These are phyloP conservation scores for Ascaphus truei DNA, from an alignment of 2,113 vertebrate species.

Conservation along the genomic window DNA sequence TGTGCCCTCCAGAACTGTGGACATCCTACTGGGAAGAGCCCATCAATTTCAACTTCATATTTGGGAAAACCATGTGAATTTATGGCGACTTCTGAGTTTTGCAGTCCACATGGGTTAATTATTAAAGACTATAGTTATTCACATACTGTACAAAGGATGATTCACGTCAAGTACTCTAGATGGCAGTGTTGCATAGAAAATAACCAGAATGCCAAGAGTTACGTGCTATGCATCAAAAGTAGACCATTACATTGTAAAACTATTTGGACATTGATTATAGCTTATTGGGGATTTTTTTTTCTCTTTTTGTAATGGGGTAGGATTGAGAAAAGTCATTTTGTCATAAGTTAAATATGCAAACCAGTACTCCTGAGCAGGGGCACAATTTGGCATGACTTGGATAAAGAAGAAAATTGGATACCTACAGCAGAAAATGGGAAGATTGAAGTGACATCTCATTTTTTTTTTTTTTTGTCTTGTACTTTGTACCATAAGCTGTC, in stretches of 20 bases:
- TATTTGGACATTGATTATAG: conserved; percentile 66
- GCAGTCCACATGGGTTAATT: conserved; percentile 59
- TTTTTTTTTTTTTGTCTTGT: no score
- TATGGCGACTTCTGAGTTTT: conserved; percentile 49
- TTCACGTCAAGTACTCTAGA: conserved; percentile 71
- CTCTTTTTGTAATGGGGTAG: conserved; percentile 64
- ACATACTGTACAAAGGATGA: conserved; percentile 47
- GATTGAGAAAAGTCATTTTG: conserved; percentile 50
- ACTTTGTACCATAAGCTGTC: no score
- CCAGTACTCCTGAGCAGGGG: conserved; percentile 48
- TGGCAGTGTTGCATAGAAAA: conserved; percentile 79
- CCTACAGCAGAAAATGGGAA: no score
- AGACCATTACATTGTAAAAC: conserved; percentile 63
- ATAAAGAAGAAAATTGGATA: no score
- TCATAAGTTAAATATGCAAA: conserved; percentile 64
- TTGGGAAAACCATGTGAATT: conserved; percentile 55
- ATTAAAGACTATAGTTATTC: conserved; percentile 55
- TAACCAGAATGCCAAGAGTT: conserved; percentile 57
- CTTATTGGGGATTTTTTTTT: conserved; percentile 73
- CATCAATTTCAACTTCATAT: conserved; percentile 62
- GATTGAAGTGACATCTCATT: no score
- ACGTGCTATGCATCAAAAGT: conserved; percentile 54
- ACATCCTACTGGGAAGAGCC: conserved; percentile 57
- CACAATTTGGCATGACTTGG: not conserved
- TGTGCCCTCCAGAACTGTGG: conserved; percentile 67